phyloP scores from a whole-genome alignment of 2,113 vertebrate genomes.

The Prunella himalayana region DNA sequence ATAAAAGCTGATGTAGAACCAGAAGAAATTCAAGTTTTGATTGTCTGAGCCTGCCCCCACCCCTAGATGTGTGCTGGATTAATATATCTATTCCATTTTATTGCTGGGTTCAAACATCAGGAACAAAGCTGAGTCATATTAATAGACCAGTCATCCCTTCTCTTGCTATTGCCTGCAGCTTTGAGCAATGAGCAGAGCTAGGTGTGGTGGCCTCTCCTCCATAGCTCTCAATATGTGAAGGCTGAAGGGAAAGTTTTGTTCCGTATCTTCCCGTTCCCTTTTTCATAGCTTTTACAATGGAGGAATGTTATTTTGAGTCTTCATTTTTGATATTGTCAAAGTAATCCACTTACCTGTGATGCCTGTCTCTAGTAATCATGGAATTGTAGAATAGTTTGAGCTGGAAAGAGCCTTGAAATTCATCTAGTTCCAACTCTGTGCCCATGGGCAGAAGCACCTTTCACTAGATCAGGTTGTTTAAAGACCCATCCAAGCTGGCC shows the following conservation, averaged over 20 bases:
- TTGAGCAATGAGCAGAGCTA: background rate
- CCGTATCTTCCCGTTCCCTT: background rate
- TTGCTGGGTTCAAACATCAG: background rate
- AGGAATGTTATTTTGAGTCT: background rate
- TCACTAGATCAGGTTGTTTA: background rate
- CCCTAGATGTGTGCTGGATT: background rate
- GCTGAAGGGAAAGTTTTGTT: background rate
- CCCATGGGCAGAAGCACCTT: background rate
- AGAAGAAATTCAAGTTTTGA: background rate
- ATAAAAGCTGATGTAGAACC: background rate
- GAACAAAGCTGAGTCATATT: background rate
- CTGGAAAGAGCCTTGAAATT: background rate
- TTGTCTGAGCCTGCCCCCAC: background rate
- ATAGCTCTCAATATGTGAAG: rapidly evolving
- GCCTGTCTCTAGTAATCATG: background rate
- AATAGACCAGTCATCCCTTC: background rate
- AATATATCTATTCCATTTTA: background rate
- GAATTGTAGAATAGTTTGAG: background rate
- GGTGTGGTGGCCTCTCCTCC: background rate
- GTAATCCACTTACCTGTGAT: background rate
- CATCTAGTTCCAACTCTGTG: background rate
- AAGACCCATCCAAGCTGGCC: background rate
- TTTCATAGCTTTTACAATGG: background rate
- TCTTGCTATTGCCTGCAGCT: background rate
- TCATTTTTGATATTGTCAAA: background rate